A percentile compares a stretch with the other conserved stretches of the same genome.
Conservation (phyloP, 2,797 vertebrate species). For the Cyprinella venusta region DNA sequence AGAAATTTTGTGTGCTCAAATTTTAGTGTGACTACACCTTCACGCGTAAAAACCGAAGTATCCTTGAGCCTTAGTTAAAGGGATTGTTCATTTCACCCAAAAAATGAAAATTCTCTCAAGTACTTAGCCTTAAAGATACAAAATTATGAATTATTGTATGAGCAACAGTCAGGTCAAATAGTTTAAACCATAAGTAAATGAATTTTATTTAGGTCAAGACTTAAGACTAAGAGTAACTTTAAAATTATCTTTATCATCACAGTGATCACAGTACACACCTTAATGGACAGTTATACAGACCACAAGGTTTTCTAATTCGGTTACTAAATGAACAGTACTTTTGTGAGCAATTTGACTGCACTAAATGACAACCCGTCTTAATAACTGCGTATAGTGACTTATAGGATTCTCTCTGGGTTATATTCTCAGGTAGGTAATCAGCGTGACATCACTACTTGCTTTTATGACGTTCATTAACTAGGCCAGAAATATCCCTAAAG, state of each 20-base stretch:
- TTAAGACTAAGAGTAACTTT: neutral
- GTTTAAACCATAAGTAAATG: neutral
- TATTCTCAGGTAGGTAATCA: conserved; percentile 10
- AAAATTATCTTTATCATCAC: neutral
- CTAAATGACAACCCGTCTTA: neutral
- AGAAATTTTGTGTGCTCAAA: no score
- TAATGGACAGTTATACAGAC: neutral
- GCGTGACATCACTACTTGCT: conserved; percentile 23
- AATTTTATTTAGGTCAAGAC: neutral
- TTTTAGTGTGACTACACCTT: neutral
- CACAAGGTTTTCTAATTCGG: neutral
- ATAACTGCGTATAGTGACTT: neutral
- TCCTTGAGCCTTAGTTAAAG: no score
- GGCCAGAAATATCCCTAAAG: conserved; percentile 32
- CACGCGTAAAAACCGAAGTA: no score
- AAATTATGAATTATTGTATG: neutral
- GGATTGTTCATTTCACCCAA: no score
- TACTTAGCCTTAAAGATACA: neutral
- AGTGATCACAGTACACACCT: neutral
- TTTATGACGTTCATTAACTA: conserved; percentile 20
- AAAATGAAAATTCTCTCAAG: no score
- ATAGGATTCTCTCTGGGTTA: neutral
- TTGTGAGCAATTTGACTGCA: neutral
- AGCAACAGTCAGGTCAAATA: neutral
- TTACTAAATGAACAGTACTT: neutral